These are phyloP conservation scores for Cossypha dichroa DNA, from an alignment of 2,797 vertebrate species.

Conservation along the genomic window DNA sequence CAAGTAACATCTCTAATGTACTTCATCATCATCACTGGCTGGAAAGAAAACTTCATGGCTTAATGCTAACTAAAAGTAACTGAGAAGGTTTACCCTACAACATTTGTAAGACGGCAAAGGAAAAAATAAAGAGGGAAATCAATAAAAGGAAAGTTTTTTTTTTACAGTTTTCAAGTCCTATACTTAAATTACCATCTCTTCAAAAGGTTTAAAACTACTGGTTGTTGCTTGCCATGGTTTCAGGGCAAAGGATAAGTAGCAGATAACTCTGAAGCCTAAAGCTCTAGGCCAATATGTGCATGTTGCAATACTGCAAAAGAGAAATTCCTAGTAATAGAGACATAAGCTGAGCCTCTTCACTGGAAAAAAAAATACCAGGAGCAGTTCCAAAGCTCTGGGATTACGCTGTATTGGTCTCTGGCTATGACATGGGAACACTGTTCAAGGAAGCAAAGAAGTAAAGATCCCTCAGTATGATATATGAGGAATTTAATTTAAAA, in stretches of 20 bases:
- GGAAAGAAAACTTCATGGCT: background rate
- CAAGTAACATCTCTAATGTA: background rate
- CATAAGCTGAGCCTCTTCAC: background rate
- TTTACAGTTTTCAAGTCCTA: background rate
- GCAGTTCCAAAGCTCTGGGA: background rate
- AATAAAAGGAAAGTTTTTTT: background rate
- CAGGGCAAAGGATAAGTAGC: background rate
- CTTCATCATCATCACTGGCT: background rate
- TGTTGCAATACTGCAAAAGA: background rate
- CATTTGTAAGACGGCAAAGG: background rate
- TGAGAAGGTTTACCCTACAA: background rate
- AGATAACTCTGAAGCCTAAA: background rate
- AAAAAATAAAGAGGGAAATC: background rate
- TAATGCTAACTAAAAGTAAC: background rate
- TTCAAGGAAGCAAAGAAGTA: background rate
- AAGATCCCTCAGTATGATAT: background rate
- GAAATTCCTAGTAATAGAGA: background rate
- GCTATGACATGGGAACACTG: background rate
- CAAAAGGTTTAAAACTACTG: background rate
- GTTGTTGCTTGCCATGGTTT: background rate
- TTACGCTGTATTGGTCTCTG: background rate
- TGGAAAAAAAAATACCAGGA: background rate
- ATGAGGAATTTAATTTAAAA: background rate
- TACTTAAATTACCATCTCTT: background rate
- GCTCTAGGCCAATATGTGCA: background rate